Percentiles rank a stretch among this genome's conserved stretches.
Evolutionary conservation across 2,888 invertebrate genomes (phyloP).

Genomic region (Augiades crinisus): DNA sequence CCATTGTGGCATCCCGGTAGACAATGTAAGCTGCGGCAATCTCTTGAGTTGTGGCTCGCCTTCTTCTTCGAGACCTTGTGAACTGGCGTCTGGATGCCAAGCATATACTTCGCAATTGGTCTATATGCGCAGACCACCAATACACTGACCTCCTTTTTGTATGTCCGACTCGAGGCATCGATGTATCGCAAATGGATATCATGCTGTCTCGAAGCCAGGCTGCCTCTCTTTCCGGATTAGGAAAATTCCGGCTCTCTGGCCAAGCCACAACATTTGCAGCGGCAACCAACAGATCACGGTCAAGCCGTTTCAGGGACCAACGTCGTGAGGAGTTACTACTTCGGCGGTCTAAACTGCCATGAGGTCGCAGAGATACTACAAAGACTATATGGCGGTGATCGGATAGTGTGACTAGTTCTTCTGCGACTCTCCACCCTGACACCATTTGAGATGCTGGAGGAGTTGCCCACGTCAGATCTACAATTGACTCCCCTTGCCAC

Average conservation of each 20-base stretch:
- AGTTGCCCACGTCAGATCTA: constrained; percentile 23
- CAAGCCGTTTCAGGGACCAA: neutral
- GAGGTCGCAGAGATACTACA: neutral
- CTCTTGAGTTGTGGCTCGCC: too few relatives aligned
- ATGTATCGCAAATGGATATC: constrained; percentile 27
- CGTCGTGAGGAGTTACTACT: too few relatives aligned
- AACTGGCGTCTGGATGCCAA: too few relatives aligned
- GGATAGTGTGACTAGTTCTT: constrained; percentile 27
- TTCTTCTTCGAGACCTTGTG: too few relatives aligned
- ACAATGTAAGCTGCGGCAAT: too few relatives aligned
- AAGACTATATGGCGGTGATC: constrained; percentile 26
- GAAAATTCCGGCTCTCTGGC: too few relatives aligned
- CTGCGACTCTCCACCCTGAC: constrained; percentile 24
- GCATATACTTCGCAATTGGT: too few relatives aligned
- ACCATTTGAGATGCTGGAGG: constrained; percentile 2
- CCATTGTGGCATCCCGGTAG: neutral
- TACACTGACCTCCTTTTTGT: too few relatives aligned
- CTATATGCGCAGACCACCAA: too few relatives aligned
- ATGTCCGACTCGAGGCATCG: too few relatives aligned
- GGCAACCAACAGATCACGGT: neutral
- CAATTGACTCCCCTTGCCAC: constrained; percentile 34
- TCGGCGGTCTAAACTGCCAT: too few relatives aligned
- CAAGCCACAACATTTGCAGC: neutral
- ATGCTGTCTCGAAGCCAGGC: constrained; percentile 15
- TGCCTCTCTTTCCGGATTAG: constrained; percentile 13